phyloP scores from a whole-genome alignment of 2,797 vertebrate genomes.

The Coregonus suidteri region DNA sequence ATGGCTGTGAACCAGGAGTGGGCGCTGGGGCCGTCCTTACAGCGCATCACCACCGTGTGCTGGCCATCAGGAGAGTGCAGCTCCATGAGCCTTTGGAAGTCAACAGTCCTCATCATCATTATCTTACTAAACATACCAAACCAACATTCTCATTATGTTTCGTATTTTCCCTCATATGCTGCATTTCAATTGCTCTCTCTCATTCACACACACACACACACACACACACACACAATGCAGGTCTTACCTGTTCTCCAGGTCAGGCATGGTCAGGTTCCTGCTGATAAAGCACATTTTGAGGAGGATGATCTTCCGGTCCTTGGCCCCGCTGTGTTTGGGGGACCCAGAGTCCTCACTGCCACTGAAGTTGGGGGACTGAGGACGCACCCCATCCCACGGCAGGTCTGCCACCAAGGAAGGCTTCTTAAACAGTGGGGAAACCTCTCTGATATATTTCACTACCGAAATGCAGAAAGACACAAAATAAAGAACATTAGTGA shows the following conservation, averaged over 20 bases:
- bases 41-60: slow-evolving; percentile 91
- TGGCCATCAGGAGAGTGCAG: slow-evolving; percentile 93
- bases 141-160: background rate
- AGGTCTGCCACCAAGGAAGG: slow-evolving; percentile 89
- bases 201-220: background rate
- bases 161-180: background rate
- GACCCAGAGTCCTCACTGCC: slow-evolving; percentile 89
- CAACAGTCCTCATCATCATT: background rate
- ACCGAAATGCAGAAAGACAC: slow-evolving; percentile 21
- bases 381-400: slow-evolving; percentile 85
- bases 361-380: slow-evolving; percentile 85
- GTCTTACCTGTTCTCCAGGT: slow-evolving; percentile 91
- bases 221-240: background rate
- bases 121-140: background rate
- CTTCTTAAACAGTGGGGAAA: slow-evolving; percentile 95
- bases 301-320: slow-evolving; percentile 90
- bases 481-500: background rate
- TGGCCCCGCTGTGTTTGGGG: slow-evolving; percentile 81
- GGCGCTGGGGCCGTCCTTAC: slow-evolving; percentile 86
- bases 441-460: slow-evolving; percentile 98
- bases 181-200: background rate
- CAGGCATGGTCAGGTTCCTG: slow-evolving; percentile 94
- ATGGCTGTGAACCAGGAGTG: slow-evolving; percentile 94
- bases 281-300: slow-evolving; percentile 96
- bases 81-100: slow-evolving; percentile 84